These are phyloP conservation scores for Oryzias woworae DNA, from an alignment of 2,113 vertebrate genomes.

Conservation along the genomic window DNA sequence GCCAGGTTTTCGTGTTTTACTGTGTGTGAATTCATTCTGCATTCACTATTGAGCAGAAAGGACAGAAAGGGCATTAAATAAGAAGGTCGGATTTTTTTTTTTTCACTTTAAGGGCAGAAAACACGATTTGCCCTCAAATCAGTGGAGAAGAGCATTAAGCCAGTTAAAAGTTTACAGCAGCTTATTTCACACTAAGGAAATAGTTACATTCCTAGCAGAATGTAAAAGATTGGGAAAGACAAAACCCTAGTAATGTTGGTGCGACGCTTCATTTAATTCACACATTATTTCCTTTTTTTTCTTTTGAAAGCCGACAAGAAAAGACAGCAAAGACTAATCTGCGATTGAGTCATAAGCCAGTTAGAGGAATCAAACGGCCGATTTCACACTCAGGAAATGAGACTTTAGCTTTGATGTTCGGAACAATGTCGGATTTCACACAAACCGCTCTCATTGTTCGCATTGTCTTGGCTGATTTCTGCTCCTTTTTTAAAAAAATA, in stretches of 20 bases:
- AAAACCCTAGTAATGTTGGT: constrained; percentile 27
- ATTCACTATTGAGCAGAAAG: constrained; percentile 5
- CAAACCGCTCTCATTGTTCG: background rate
- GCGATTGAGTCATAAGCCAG: constrained; percentile 34
- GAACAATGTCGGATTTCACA: constrained; percentile 14
- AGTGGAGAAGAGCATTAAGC: constrained; percentile 34
- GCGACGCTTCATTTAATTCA: constrained; percentile 41
- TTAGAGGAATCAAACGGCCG: constrained; percentile 36
- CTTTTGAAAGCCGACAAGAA: constrained; percentile 18
- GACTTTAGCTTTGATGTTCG: constrained; percentile 15
- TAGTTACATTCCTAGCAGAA: constrained; percentile 11
- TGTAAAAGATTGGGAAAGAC: constrained; percentile 16
- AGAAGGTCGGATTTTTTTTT: constrained; percentile 16
- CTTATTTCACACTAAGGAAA: constrained; percentile 51
- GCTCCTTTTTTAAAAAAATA: background rate
- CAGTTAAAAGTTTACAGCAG: constrained; percentile 44
- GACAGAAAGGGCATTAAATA: constrained; percentile 14
- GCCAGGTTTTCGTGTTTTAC: no score
- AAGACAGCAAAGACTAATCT: constrained; percentile 35
- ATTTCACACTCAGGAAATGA: constrained; percentile 45
- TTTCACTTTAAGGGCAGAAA: constrained; percentile 38
- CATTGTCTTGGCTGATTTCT: background rate
- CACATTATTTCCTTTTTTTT: constrained; percentile 18
- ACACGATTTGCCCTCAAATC: constrained; percentile 48
- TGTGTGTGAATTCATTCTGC: no score